Evolutionary conservation across 2,888 invertebrate genomes (phyloP).

Genomic region (Xanthia togata): DNA sequence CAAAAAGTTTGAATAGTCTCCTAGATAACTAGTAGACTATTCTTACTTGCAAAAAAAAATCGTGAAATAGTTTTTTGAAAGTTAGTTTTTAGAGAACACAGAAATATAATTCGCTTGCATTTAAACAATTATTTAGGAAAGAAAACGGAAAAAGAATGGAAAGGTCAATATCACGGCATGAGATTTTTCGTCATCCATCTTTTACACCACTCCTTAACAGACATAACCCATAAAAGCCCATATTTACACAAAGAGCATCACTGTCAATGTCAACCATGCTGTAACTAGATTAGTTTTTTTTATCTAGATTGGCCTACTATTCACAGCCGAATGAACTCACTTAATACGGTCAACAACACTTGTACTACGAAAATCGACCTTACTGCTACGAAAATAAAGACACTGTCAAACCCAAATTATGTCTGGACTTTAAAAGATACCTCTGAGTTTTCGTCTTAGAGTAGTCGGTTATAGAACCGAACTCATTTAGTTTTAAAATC

Average conservation of each 20-base stretch:
- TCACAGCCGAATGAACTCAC: conserved; percentile 40
- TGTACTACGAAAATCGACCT: background rate
- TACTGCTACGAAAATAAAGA: background rate
- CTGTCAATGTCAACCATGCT: conserved; percentile 54
- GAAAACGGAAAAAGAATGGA: background rate
- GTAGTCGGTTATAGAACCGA: background rate
- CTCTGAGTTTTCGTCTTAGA: background rate
- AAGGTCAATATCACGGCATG: no score
- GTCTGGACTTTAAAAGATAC: background rate
- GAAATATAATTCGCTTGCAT: background rate
- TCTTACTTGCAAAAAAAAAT: no score
- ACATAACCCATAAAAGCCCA: background rate
- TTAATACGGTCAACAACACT: background rate
- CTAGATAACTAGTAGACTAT: no score
- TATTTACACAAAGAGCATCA: conserved; percentile 28
- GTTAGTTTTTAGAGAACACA: background rate
- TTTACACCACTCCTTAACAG: background rate
- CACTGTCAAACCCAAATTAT: background rate
- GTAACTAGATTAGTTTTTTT: conserved; percentile 60
- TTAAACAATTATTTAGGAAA: background rate
- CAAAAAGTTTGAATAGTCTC: no score
- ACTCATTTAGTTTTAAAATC: background rate
- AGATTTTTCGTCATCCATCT: background rate
- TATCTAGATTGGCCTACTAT: conserved; percentile 55
- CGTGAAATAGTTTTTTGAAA: background rate